Percentiles rank a stretch among this genome's conserved stretches.
phyloP scores from a whole-genome alignment of 2,113 vertebrate species.

The Tragelaphus imberbis region DNA sequence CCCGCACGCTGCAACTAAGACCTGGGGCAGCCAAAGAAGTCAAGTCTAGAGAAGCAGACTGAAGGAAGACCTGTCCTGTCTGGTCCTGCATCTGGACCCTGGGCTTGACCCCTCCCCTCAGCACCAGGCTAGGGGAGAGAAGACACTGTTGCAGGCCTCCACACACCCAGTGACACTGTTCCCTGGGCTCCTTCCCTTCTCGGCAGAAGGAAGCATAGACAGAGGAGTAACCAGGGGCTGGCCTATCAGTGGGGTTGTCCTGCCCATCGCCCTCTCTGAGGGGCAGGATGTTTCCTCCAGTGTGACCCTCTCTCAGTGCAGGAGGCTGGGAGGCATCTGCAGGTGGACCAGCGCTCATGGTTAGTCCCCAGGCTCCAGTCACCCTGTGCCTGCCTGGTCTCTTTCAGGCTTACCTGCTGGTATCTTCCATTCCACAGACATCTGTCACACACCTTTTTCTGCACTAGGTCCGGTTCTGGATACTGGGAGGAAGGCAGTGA shows the following conservation, averaged over 20 bases:
- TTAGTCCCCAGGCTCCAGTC: too few relatives aligned
- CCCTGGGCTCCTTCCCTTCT: neutral
- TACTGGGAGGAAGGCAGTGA: neutral
- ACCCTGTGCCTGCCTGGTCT: neutral
- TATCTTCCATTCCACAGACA: neutral
- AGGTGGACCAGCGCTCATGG: accelerated
- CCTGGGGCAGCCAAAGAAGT: neutral
- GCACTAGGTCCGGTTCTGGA: neutral
- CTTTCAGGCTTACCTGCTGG: neutral
- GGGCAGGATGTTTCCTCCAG: neutral
- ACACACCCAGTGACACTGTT: neutral
- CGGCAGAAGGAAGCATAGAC: neutral
- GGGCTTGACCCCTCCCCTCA: neutral
- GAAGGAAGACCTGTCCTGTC: neutral
- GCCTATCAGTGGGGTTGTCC: neutral
- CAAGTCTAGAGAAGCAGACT: neutral
- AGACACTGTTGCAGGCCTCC: neutral
- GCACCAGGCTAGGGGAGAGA: neutral
- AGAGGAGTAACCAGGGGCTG: neutral
- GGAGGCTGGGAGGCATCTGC: neutral
- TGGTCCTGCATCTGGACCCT: neutral
- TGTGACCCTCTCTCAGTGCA: neutral
- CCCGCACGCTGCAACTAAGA: neutral
- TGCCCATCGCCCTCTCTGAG: neutral
- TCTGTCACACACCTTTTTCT: neutral